These are phyloP conservation scores for Dryococelus australis DNA, from an alignment of 2,888 invertebrate species.

Conservation along the genomic window DNA sequence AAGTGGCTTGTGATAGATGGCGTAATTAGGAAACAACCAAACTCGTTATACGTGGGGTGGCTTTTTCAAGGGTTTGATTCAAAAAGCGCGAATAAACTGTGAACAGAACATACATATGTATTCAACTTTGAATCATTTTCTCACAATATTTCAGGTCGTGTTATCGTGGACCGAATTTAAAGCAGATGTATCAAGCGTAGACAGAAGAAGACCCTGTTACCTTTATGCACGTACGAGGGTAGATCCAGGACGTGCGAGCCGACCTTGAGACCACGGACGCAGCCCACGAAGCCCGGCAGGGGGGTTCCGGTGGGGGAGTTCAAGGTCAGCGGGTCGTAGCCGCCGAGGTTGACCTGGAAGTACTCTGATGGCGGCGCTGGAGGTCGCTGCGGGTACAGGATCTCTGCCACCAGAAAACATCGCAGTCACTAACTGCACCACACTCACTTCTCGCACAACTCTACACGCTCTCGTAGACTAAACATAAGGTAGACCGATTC, in stretches of 20 bases:
- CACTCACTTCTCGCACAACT: neutral
- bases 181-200: no score
- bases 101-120: no score
- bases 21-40: no score
- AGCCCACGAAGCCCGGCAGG: constrained; percentile 78
- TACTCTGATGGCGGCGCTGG: constrained; percentile 90
- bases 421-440: no score
- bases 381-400: constrained; percentile 85
- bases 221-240: constrained; percentile 62
- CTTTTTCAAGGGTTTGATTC: no score
- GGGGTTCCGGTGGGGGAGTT: constrained; percentile 63
- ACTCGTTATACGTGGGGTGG: no score
- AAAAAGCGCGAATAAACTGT: no score
- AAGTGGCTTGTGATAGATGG: no score
- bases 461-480: neutral
- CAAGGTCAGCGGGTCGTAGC: constrained; percentile 79
- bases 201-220: neutral
- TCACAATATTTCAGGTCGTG: no score
- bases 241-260: constrained; percentile 82
- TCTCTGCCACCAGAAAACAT: constrained; percentile 65
- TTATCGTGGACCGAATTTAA: no score
- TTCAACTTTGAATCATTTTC: no score
- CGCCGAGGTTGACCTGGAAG: constrained; percentile 85
- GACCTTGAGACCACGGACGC: constrained; percentile 86
- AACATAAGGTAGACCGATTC: neutral